Conservation (phyloP, 2,888 invertebrate species). For the Dicycla oo region DNA sequence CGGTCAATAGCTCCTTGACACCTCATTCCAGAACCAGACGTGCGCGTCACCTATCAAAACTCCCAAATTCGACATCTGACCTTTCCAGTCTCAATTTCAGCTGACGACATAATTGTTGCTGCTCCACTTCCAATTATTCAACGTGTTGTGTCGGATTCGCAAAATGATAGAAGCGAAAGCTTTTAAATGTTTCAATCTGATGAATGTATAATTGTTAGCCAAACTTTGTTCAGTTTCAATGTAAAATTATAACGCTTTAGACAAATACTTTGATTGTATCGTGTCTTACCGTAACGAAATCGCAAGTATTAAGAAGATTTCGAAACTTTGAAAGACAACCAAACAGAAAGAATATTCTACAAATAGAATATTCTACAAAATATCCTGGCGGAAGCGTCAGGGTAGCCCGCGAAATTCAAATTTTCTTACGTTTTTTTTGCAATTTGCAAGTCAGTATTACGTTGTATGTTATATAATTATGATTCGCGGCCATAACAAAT, state of each 20-base stretch:
- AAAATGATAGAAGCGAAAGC: constrained; percentile 53
- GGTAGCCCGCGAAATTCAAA: too few relatives aligned
- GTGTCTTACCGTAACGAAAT: constrained; percentile 19
- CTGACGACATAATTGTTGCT: constrained; percentile 26
- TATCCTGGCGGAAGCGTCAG: too few relatives aligned
- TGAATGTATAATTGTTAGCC: constrained; percentile 56
- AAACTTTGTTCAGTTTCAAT: constrained; percentile 58
- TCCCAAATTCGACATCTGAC: constrained; percentile 31
- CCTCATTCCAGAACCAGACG: constrained; percentile 14
- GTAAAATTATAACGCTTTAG: constrained; percentile 45
- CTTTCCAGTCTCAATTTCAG: constrained; percentile 28
- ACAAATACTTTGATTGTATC: constrained; percentile 49
- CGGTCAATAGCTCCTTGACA: constrained; percentile 33
- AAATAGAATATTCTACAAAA: constrained; percentile 7
- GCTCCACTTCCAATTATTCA: constrained; percentile 40
- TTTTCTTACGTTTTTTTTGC: too few relatives aligned
- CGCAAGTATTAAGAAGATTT: constrained; percentile 21
- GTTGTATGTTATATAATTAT: too few relatives aligned
- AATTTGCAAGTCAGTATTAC: too few relatives aligned
- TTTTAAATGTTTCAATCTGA: constrained; percentile 54
- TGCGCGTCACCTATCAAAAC: constrained; percentile 18
- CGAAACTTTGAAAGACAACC: constrained; percentile 23
- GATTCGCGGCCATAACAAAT: too few relatives aligned
- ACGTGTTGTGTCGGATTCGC: constrained; percentile 34
- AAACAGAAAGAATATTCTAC: constrained; percentile 18